Percentiles rank a stretch among this genome's conserved stretches.
These are phyloP conservation scores for Leptatherina wallacei DNA, from an alignment of 2,797 vertebrate species.

Conservation along the genomic window DNA sequence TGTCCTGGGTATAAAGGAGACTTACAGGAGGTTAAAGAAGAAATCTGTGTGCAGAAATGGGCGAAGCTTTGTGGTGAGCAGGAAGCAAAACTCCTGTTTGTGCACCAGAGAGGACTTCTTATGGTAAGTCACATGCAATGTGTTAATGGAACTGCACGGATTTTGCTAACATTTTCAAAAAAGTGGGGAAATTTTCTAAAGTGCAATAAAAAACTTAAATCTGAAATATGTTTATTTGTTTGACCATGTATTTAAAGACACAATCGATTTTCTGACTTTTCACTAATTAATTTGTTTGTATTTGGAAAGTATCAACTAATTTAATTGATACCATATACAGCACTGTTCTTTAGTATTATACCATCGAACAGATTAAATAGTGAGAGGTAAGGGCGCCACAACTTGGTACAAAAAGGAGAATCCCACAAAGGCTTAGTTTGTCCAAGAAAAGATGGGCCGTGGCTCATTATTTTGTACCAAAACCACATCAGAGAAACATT, in stretches of 20 bases:
- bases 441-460: no score
- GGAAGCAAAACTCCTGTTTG: conserved; percentile 76
- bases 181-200: neutral
- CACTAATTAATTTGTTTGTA: no score
- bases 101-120: conserved; percentile 84
- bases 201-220: neutral
- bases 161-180: neutral
- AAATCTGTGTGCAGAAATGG: conserved; percentile 84
- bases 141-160: neutral
- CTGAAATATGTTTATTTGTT: neutral
- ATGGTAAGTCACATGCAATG: conserved; percentile 70
- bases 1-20: conserved; percentile 83
- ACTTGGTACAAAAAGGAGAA: neutral
- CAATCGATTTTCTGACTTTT: no score
- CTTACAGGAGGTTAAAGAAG: conserved; percentile 82
- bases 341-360: no score
- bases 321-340: neutral
- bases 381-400: neutral
- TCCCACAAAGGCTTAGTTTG: no score
- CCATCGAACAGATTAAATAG: no score
- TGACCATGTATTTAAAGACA: neutral
- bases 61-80: conserved; percentile 75
- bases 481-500: neutral
- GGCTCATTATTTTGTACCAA: neutral
- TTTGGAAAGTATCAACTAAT: no score